Conservation (phyloP, 2,888 invertebrate genomes). For the Calameuta idolon region DNA sequence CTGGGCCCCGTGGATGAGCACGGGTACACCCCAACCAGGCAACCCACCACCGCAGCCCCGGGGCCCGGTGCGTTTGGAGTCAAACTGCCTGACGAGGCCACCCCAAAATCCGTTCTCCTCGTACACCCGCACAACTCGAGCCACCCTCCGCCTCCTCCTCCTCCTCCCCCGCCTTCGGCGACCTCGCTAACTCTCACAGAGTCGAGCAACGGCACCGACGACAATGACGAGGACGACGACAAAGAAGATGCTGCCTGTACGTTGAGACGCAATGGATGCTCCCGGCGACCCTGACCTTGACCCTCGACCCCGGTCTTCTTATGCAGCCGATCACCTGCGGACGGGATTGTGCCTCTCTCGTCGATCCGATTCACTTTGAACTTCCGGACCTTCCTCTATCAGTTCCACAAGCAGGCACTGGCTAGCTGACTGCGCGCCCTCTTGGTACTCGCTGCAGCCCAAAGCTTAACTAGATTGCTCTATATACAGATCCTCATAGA, state of each 20-base stretch:
- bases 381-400: not conserved
- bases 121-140: constrained; percentile 51
- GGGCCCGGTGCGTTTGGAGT: constrained; percentile 63
- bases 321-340: constrained; percentile 46
- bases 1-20: constrained; percentile 45
- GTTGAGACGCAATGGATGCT: constrained; percentile 10
- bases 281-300: constrained; percentile 39
- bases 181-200: constrained; percentile 16
- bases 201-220: constrained; percentile 21
- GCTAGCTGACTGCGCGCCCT: too few species aligned
- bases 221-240: constrained; percentile 16
- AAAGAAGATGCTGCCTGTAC: constrained; percentile 8
- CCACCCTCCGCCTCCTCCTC: constrained; percentile 39
- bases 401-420: not conserved
- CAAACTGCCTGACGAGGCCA: constrained; percentile 59
- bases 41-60: constrained; percentile 65
- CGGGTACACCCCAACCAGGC: constrained; percentile 65
- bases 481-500: too few species aligned
- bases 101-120: constrained; percentile 50
- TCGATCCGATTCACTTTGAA: constrained; percentile 3
- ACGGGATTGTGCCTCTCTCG: constrained; percentile 54
- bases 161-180: constrained; percentile 33
- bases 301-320: constrained; percentile 45
- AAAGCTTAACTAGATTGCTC: too few species aligned
- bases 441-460: too few species aligned